A percentile compares a stretch with the other conserved stretches of the same genome.
phyloP scores from a whole-genome alignment of 2,113 vertebrate genomes.

The Sakesphorus luctuosus region DNA sequence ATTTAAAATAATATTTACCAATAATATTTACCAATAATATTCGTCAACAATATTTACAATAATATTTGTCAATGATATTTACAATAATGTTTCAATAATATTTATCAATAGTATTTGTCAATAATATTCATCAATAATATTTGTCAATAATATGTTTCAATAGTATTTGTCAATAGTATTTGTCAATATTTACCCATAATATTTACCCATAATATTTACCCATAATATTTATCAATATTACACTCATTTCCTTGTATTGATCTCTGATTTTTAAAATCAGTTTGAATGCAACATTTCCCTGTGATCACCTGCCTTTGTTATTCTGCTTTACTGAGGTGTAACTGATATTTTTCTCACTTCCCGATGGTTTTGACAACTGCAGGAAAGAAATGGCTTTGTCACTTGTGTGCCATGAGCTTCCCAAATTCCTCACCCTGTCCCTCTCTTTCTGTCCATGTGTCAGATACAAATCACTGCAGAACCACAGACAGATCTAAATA shows the following conservation, averaged over 20 bases:
- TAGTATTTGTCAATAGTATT: no score
- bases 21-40: no score
- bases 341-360: neutral
- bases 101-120: no score
- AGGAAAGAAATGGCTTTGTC: neutral
- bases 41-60: no score
- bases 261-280: neutral
- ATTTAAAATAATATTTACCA: no score
- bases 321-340: neutral
- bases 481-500: neutral
- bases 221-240: neutral
- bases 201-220: no score
- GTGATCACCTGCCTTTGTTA: neutral
- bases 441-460: neutral
- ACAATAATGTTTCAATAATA: no score
- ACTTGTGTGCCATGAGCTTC: neutral
- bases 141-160: no score
- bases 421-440: neutral
- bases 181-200: no score
- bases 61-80: no score
- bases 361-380: neutral
- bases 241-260: neutral
- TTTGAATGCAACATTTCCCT: neutral
- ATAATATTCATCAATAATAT: no score
- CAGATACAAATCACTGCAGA: neutral